phyloP scores from a whole-genome alignment of 2,888 invertebrate species.

The Eupithecia inturbata region DNA sequence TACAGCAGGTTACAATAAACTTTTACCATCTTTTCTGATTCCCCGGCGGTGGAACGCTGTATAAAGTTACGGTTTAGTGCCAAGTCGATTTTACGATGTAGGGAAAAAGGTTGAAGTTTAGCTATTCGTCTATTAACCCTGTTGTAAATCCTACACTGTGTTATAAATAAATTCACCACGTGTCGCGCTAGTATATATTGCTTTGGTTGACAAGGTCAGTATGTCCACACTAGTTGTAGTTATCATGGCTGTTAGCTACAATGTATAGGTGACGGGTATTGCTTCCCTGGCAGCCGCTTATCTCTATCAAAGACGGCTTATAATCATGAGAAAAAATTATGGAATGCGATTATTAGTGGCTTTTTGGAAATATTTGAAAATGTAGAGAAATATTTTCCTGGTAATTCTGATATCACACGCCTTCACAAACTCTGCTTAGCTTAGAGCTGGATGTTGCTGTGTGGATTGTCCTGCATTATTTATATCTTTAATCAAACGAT shows the following conservation, averaged over 20 bases:
- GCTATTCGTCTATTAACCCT: slow-evolving; percentile 22
- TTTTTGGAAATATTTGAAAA: not conserved
- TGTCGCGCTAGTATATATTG: slow-evolving; percentile 37
- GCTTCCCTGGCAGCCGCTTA: slow-evolving; percentile 28
- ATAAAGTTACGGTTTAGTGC: slow-evolving; percentile 6
- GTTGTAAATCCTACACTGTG: slow-evolving; percentile 18
- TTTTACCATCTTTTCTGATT: not conserved
- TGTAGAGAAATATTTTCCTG: not conserved
- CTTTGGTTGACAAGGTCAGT: slow-evolving; percentile 43
- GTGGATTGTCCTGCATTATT: too few species aligned
- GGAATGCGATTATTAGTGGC: not conserved
- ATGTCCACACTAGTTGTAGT: slow-evolving; percentile 7
- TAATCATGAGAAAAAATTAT: slow-evolving; percentile 13
- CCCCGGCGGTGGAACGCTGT: slow-evolving; percentile 10
- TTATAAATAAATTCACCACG: slow-evolving; percentile 38
- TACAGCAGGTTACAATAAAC: slow-evolving; percentile 7
- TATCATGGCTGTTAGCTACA: slow-evolving; percentile 23
- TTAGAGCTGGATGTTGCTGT: too few species aligned
- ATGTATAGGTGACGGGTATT: slow-evolving; percentile 37
- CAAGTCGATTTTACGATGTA: not conserved
- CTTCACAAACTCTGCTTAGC: too few species aligned
- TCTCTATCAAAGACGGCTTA: slow-evolving; percentile 21
- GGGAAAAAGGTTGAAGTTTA: not conserved
- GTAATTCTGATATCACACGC: not conserved
- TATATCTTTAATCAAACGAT: not conserved